Percentiles rank a stretch among this genome's conserved stretches.
Evolutionary conservation across 1,140 invertebrate species (phyloP).

Genomic region (Drosophila azteca): DNA sequence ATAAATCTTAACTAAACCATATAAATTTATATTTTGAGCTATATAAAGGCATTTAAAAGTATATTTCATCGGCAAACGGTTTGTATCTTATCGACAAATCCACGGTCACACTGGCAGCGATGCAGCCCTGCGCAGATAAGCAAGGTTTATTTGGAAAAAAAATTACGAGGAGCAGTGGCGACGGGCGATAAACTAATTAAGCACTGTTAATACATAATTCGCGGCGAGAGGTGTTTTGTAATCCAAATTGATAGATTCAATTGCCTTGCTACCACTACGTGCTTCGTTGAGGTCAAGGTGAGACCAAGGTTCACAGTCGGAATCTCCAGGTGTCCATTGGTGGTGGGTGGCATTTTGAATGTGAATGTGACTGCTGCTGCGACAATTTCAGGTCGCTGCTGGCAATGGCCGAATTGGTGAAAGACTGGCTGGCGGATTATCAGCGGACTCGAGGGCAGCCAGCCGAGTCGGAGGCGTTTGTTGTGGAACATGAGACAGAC

Average conservation of each 20-base stretch:
- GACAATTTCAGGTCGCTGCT: constrained; percentile 4
- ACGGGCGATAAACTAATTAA: constrained; percentile 62
- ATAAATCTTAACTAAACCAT: too few relatives aligned
- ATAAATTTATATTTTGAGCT: too few relatives aligned
- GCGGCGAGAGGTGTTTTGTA: not conserved
- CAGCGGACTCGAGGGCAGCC: constrained; percentile 87
- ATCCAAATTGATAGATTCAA: constrained; percentile 4
- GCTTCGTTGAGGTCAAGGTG: constrained; percentile 37
- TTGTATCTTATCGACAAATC: too few relatives aligned
- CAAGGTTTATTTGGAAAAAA: constrained; percentile 39
- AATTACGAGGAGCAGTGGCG: constrained; percentile 52
- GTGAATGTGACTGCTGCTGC: not conserved
- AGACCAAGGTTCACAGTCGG: constrained; percentile 5
- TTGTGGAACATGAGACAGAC: constrained; percentile 90
- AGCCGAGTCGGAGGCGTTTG: constrained; percentile 90
- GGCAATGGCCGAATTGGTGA: constrained; percentile 90
- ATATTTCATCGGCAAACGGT: too few relatives aligned
- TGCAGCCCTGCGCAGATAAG: constrained; percentile 61
- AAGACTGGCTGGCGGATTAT: constrained; percentile 92
- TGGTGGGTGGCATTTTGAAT: not conserved
- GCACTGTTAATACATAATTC: constrained; percentile 63
- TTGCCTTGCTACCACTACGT: not conserved
- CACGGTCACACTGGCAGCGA: not conserved
- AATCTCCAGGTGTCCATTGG: constrained; percentile 10
- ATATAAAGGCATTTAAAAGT: too few relatives aligned